Conservation (phyloP, 2,113 vertebrate species). For the Zosterops hypoxanthus region DNA sequence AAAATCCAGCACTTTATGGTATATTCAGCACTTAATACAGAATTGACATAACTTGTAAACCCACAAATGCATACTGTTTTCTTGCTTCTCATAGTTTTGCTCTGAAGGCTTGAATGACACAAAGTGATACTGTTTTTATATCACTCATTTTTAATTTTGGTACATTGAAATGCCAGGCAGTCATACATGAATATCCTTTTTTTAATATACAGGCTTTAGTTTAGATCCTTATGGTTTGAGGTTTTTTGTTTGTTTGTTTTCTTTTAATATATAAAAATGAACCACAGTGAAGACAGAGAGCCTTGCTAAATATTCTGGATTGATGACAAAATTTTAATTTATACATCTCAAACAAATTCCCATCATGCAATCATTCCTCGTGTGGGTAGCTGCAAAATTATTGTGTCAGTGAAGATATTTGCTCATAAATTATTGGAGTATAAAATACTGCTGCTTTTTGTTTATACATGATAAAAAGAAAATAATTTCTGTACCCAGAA, state of each 20-base stretch:
- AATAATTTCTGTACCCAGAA: slow-evolving; percentile 31
- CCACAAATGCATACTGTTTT: neutral
- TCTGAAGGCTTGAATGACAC: neutral
- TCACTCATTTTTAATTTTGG: neutral
- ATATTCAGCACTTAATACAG: neutral
- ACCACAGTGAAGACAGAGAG: neutral
- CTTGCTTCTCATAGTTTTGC: neutral
- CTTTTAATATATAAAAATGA: neutral
- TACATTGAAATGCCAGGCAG: neutral
- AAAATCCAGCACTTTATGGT: neutral
- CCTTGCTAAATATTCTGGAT: neutral
- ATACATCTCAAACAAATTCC: neutral
- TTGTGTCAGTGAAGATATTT: slow-evolving; percentile 30
- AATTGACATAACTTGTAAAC: neutral
- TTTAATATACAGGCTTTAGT: neutral
- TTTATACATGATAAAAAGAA: slow-evolving; percentile 55
- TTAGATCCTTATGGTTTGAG: neutral
- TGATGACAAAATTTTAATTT: slow-evolving; percentile 32
- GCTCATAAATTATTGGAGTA: slow-evolving; percentile 29
- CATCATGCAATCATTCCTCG: neutral
- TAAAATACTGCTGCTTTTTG: slow-evolving; percentile 35
- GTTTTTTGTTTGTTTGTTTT: neutral
- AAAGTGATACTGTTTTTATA: neutral
- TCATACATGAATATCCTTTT: neutral
- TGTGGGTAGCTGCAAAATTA: slow-evolving; percentile 36